Base-by-base conservation (phyloP, 2,113 vertebrate species). In the Hemichromis elongatus region DNA sequence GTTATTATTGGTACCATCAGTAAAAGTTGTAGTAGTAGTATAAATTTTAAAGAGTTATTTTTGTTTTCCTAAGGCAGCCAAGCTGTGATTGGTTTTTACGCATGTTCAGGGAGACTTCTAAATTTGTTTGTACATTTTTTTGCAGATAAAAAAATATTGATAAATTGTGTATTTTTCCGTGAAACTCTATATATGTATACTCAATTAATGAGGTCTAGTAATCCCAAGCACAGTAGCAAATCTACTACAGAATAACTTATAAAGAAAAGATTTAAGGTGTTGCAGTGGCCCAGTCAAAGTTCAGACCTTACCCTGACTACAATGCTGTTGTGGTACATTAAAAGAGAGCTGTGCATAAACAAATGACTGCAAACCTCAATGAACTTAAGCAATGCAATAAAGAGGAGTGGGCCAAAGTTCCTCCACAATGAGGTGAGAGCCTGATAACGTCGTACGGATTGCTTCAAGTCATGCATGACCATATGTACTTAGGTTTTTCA, bases 11-110 rank as follows among this genome's bases (percentile, higher is more conserved):
- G 33, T 66, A 66, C 37, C 37, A 66, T 66, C 59, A 37, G 1
- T 13, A 63, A 19, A 13, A 33, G 9, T 30, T 0, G 28, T n/a
- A 0, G 57, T 59, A 9, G 55, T 61, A 37, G 4, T 63, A 63
- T 1, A n/a, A 13, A 21, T 63, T 63, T 63, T 13, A 37, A 63
- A 63, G 59, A 63, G 3, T 63, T 37, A 7, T 4, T 11, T n/a
- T 63, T 63, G 33, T n/a, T 63, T 63, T 1, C 33, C 33, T 63
- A 37, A 63, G 1, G 10, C 19, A 63, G 59, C 33, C 10, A 8
- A 63, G 59, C 19, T 63, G 18, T 37, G 33, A 37, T 37, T 37
- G 37, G 59, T 63, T 63, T n/a, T 10, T n/a, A 63, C 13, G 4
- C 59, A 13, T 63, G 37, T 37, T 63, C 33, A 37, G 33, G 16